Conservation (phyloP, 2,888 invertebrate genomes). For the Oxystoma pomonae region DNA sequence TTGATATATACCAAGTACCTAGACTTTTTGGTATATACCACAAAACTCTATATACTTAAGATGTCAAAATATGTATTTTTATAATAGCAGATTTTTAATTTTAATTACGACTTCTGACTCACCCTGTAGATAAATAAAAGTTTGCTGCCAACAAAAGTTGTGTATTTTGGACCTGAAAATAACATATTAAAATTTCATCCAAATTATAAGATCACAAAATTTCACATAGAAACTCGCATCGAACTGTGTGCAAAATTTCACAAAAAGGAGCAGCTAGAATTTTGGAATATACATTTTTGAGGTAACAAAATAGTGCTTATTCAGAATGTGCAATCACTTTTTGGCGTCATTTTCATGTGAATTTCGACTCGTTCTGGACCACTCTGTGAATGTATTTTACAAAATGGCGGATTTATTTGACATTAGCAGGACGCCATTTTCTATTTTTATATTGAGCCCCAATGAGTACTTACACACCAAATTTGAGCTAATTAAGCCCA, state of each 20-base stretch:
- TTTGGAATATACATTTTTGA: neutral
- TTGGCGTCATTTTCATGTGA: neutral
- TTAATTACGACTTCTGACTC: neutral
- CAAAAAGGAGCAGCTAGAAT: neutral
- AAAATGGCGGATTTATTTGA: neutral
- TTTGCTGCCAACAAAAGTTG: neutral
- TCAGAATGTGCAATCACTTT: neutral
- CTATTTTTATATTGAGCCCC: neutral
- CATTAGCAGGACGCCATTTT: neutral
- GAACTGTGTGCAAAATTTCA: no score
- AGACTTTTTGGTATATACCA: neutral
- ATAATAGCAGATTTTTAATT: neutral
- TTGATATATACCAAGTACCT: neutral
- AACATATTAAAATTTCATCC: neutral
- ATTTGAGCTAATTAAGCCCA: neutral
- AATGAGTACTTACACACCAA: neutral
- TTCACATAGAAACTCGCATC: no score
- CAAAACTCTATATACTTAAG: neutral
- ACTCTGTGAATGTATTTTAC: neutral
- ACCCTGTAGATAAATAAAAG: neutral
- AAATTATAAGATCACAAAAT: no score
- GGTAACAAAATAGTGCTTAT: neutral
- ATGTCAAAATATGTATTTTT: neutral
- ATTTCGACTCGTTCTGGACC: neutral
- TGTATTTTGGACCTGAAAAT: neutral